Base-by-base conservation (phyloP, 2,113 vertebrate species). In the Nansenia antarctica region DNA sequence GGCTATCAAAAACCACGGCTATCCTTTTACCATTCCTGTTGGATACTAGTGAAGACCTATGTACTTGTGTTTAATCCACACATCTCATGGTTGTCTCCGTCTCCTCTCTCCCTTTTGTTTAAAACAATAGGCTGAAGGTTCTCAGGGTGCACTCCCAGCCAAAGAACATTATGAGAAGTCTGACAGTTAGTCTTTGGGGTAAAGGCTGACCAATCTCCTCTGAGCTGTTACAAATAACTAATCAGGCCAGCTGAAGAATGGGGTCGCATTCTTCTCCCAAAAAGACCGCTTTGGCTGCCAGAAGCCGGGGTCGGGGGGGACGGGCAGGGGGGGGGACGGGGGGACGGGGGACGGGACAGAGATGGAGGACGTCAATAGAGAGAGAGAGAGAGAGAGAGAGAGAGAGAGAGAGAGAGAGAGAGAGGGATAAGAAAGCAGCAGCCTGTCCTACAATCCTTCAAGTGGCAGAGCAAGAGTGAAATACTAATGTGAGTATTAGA, bases 401-500 rank as follows among this genome's bases (percentile, higher is more conserved):
- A n/a, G 45, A 47, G 20, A 47, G 18, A 47, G 32, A 59, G 52
- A 66, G 55, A 65, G 59, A 58, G 22, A 20, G 31, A 52, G 11
- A 53, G 32, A 27, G 7, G 15, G 3, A n/a, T 49, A 26, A 5
- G n/a, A 22, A 39, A 7, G 37, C 7, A 65, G 65, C 35, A 67
- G 29, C 53, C 47, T 67, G 73, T 11, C 24, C 62, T 2, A 2
- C n/a, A 18, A 22, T 59, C 62, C 74, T 82, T 79, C 71, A 72
- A 45, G 82, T 53, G 26, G 54, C 57, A 34, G 57, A 68, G 70
- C 58, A 59, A 74, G 45, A 53, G 45, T 77, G 67, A 85, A 66
- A 62, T 76, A 45, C 62, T 74, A 64, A 68, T 73, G 62, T 9
- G 0, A 49, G 66, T 71, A 83, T 72, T 49, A 18, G 82, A 62